Evolutionary conservation across 2,113 vertebrate species (phyloP), one percentile per base, ranked within the genome.

Genomic region (Gambusia holbrooki): DNA sequence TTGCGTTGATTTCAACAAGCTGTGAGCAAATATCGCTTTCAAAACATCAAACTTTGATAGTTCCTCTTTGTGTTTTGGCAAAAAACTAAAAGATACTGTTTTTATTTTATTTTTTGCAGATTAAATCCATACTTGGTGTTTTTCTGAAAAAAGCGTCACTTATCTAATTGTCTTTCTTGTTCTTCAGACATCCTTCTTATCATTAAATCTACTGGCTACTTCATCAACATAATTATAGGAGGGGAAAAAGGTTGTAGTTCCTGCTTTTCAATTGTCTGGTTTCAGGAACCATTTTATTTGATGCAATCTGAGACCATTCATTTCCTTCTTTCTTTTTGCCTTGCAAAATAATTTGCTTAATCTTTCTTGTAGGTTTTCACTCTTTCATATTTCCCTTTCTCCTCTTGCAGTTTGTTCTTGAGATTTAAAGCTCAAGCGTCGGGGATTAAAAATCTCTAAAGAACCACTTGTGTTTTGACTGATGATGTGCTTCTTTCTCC

Each of bases 1-100:
- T 82, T 84, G 71, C 69, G 91, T 62, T 76, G 72, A 81, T 87
- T 90, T 87, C 76, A 86, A 35, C 40, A 72, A 73, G n/a, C 65
- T 84, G 84, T 84, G 92, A 92, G 77, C 71, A 61, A 80, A 19
- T 1, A 14, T n/a, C 8, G 22, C 63, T 77, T 80, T 89, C 70
- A 76, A 79, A 81, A 14, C 15, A 66, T 32, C 1, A 29, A 45
- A 42, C 28, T 77, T n/a, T 76, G 48, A 33, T 67, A 35, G 65
- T 87, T 85, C 80, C 82, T 84, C 80, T 66, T 80, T 79, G 76
- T 60, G 33, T 32, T 74, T 61, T 9, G 66, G 12, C 2, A 14
- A 8, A 35, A 27, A 9, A 11, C 5, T 37, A 64, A 29, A 32
- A 27, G 27, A 22, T 22, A 65, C 15, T 27, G 51, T 14, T 63